These are phyloP conservation scores for Caenorhabditis imperialis DNA, from an alignment of 2,888 invertebrate species.

Conservation along the genomic window DNA sequence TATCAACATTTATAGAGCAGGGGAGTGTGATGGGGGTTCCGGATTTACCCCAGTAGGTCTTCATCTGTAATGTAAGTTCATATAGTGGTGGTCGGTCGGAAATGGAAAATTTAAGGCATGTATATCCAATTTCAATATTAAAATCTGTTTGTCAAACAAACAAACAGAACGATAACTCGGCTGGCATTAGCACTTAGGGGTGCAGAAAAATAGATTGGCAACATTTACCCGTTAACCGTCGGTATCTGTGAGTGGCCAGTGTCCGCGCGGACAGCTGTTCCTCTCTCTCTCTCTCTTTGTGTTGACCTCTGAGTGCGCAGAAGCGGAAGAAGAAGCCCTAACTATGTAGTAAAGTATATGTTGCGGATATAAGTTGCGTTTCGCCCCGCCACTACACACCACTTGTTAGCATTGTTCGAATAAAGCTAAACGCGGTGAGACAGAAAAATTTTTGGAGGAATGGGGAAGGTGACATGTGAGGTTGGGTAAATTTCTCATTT, in stretches of 20 bases:
- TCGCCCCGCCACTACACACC: conserved; percentile 32
- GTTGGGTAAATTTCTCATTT: conserved; percentile 12
- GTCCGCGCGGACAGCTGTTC: conserved; percentile 49
- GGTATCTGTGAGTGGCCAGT: conserved; percentile 9
- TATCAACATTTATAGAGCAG: conserved; percentile 53
- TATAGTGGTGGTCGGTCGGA: too few relatives aligned
- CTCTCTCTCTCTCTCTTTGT: too few relatives aligned
- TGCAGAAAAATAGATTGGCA: not conserved
- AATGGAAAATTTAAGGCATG: not conserved
- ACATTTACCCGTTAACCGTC: not conserved
- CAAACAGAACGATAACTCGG: not conserved
- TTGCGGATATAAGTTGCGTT: conserved; percentile 55
- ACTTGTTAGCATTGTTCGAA: conserved; percentile 24
- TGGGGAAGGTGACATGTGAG: not conserved
- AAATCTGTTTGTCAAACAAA: conserved; percentile 36
- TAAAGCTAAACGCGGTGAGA: conserved; percentile 30
- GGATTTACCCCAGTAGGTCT: conserved; percentile 66
- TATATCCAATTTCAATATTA: conserved; percentile 23
- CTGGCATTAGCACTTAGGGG: not conserved
- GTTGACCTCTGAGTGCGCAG: conserved; percentile 55
- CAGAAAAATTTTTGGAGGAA: conserved; percentile 6
- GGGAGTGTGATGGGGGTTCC: conserved; percentile 64
- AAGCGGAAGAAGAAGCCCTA: conserved; percentile 55
- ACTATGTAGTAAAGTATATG: conserved; percentile 60
- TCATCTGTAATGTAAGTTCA: conserved; percentile 57